Conservation (phyloP, 2,797 vertebrate genomes). For the Arrhamphus sclerolepis region DNA sequence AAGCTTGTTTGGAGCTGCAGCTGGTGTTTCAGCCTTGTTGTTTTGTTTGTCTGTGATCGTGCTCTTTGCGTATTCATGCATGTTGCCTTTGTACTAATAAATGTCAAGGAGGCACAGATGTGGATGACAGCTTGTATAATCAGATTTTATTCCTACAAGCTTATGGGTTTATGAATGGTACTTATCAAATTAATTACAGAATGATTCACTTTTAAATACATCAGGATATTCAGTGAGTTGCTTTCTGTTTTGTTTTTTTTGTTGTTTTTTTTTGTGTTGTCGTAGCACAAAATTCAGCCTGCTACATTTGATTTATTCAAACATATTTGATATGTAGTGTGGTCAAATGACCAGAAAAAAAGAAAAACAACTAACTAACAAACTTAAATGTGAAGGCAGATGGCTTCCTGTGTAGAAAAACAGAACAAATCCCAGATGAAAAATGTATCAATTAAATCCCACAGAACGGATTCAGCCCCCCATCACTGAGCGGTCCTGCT, state of each 20-base stretch:
- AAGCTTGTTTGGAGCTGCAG: constrained; percentile 52
- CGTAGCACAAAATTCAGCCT: not conserved
- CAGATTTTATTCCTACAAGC: not conserved
- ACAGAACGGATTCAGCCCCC: constrained; percentile 36
- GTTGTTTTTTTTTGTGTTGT: not conserved
- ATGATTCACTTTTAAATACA: constrained; percentile 31
- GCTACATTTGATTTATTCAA: not conserved
- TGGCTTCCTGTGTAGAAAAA: not conserved
- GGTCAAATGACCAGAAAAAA: not conserved
- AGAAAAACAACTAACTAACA: not conserved
- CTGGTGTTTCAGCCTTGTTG: constrained; percentile 46
- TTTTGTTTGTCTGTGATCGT: constrained; percentile 46
- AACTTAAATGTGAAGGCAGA: not conserved
- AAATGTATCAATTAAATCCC: constrained; percentile 18
- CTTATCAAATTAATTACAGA: constrained; percentile 49
- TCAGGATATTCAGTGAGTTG: constrained; percentile 15
- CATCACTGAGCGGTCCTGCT: constrained; percentile 49
- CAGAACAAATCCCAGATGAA: not conserved
- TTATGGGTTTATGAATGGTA: constrained; percentile 12
- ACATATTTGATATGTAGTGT: not conserved
- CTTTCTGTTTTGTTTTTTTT: not conserved
- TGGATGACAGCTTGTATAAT: constrained; percentile 34
- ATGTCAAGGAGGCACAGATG: constrained; percentile 33
- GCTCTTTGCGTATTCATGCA: constrained; percentile 9
- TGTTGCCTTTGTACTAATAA: constrained; percentile 13